phyloP scores from a whole-genome alignment of 2,888 invertebrate genomes.

The Alviniconcha strummeri region DNA sequence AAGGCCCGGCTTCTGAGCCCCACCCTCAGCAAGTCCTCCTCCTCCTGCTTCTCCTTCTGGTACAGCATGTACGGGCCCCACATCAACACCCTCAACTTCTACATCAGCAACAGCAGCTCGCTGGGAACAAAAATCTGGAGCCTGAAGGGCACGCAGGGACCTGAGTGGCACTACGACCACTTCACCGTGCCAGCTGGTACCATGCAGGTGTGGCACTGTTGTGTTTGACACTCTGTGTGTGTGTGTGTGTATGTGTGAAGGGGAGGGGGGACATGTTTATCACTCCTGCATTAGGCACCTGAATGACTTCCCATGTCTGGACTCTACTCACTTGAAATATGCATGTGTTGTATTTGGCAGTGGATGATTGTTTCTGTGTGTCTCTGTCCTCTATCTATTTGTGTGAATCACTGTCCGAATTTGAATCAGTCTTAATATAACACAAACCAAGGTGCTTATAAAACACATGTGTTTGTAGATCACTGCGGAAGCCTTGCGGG shows the following conservation, averaged over 20 bases:
- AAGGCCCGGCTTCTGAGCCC: slow-evolving; percentile 62
- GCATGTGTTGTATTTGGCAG: too few species aligned
- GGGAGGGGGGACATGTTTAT: not conserved
- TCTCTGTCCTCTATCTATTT: not conserved
- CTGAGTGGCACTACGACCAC: slow-evolving; percentile 45
- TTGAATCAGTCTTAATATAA: too few species aligned
- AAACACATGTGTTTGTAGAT: slow-evolving; percentile 46
- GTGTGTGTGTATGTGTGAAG: not conserved
- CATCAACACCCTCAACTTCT: slow-evolving; percentile 60
- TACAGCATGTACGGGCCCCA: slow-evolving; percentile 70
- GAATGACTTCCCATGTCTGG: too few species aligned
- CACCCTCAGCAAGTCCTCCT: slow-evolving; percentile 39
- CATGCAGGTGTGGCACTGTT: not conserved
- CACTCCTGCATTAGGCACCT: too few species aligned
- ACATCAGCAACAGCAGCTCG: slow-evolving; percentile 37
- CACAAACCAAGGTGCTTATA: too few species aligned
- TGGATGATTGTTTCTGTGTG: not conserved
- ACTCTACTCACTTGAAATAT: too few species aligned
- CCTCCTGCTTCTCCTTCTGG: slow-evolving; percentile 67
- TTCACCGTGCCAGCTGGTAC: slow-evolving; percentile 30
- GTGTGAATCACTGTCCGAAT: too few species aligned
- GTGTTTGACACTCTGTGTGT: slow-evolving; percentile 5
- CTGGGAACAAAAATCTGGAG: slow-evolving; percentile 40
- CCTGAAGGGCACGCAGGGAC: slow-evolving; percentile 51
- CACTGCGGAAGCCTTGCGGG: slow-evolving; percentile 62